These are phyloP conservation scores for Dryomyza anilis DNA, from an alignment of 2,888 invertebrate species.

Conservation along the genomic window DNA sequence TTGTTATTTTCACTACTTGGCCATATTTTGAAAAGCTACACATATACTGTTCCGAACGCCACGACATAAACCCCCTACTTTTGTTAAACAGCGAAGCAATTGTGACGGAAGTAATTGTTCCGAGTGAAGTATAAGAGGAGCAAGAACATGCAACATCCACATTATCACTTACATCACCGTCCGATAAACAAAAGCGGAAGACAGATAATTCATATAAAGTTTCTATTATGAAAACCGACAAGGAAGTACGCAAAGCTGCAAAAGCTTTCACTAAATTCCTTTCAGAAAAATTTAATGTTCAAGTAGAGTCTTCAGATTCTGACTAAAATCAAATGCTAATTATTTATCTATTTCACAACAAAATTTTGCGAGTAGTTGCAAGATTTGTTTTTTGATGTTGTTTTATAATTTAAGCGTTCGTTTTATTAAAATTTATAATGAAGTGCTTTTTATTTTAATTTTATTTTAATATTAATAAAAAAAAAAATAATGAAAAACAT, in stretches of 20 bases:
- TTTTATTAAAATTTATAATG: too few species aligned
- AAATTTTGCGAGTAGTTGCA: background rate
- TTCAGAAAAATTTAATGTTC: background rate
- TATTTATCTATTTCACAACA: background rate
- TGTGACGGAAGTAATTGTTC: background rate
- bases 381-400: background rate
- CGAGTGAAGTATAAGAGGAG: background rate
- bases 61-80: background rate
- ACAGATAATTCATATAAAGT: background rate
- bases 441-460: too few species aligned
- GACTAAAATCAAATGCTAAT: background rate
- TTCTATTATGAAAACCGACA: background rate
- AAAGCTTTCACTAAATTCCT: background rate
- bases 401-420: background rate
- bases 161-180: background rate
- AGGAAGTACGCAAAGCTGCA: background rate
- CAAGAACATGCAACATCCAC: background rate
- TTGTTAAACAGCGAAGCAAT: background rate
- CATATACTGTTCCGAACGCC: background rate
- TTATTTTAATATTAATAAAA: too few species aligned
- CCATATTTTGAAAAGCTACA: too few species aligned
- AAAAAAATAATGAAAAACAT: too few species aligned
- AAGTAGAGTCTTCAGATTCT: background rate
- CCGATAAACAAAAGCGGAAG: background rate
- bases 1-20: background rate